These are phyloP conservation scores for Mesitornis unicolor DNA, from an alignment of 2,113 vertebrate genomes.

Conservation along the genomic window DNA sequence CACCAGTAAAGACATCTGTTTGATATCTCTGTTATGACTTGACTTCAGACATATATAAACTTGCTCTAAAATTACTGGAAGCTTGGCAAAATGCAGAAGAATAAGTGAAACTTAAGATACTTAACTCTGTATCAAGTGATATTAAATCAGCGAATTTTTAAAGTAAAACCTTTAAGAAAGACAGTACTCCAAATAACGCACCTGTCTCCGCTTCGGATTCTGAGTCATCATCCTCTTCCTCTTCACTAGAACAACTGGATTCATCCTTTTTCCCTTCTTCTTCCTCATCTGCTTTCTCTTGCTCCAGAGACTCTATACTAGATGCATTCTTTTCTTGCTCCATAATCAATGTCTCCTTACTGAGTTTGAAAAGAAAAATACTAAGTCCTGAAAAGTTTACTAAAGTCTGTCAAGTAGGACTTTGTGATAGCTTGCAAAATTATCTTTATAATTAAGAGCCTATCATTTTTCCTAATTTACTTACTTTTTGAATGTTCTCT, in stretches of 20 bases:
- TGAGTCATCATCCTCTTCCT: slow-evolving; percentile 97
- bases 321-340: slow-evolving; percentile 90
- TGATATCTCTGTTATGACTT: background rate
- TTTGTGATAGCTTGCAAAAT: background rate
- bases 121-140: background rate
- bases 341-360: slow-evolving; percentile 93
- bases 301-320: slow-evolving; percentile 90
- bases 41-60: background rate
- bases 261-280: slow-evolving; percentile 96
- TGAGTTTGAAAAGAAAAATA: slow-evolving; percentile 57
- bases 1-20: background rate
- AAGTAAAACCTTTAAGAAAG: background rate
- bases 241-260: slow-evolving; percentile 98
- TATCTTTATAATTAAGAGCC: background rate
- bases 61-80: background rate
- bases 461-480: slow-evolving; percentile 13
- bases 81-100: background rate
- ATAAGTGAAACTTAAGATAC: background rate
- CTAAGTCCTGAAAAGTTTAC: background rate
- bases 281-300: slow-evolving; percentile 92
- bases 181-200: slow-evolving; percentile 42
- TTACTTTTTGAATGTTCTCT: slow-evolving; percentile 93
- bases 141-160: background rate
- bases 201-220: slow-evolving; percentile 97
- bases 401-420: background rate